A percentile compares a stretch with the other conserved stretches of the same genome.
These are phyloP conservation scores for Agriopis marginaria DNA, from an alignment of 2,888 invertebrate species.

Conservation along the genomic window DNA sequence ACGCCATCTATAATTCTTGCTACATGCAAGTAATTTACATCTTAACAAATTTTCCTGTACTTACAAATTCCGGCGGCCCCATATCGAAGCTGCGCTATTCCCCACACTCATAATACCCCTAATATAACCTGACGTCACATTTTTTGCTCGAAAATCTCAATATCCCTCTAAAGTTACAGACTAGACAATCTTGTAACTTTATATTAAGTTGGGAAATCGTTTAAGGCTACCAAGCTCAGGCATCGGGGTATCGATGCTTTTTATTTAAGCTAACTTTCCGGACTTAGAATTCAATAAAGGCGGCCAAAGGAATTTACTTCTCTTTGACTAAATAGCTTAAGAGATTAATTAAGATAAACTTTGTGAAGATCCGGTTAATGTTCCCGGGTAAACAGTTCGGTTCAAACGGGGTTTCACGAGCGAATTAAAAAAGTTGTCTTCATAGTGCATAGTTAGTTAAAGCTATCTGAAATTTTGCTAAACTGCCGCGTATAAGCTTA, in stretches of 20 bases:
- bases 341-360: conserved; percentile 82
- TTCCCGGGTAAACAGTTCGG: conserved; percentile 65
- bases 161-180: conserved; percentile 56
- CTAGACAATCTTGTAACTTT: conserved; percentile 73
- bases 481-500: not conserved
- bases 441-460: conserved; percentile 27
- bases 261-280: conserved; percentile 79
- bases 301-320: conserved; percentile 78
- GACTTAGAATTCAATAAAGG: conserved; percentile 81
- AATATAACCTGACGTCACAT: conserved; percentile 33
- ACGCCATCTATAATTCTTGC: too few species aligned
- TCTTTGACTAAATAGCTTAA: conserved; percentile 83
- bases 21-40: not conserved
- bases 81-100: conserved; percentile 3
- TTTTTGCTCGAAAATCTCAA: conserved; percentile 53
- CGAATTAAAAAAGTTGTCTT: conserved; percentile 30
- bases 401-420: conserved; percentile 52
- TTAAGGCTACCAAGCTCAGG: conserved; percentile 71
- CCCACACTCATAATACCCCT: conserved; percentile 17
- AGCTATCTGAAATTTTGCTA: conserved; percentile 10
- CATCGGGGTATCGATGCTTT: conserved; percentile 78
- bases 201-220: conserved; percentile 76
- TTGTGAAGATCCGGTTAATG: conserved; percentile 67
- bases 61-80: conserved; percentile 1
- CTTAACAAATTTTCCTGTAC: conserved; percentile 2